These are phyloP conservation scores for Drosophila nr. perissopoda DNA, from an alignment of 2,888 invertebrate species.

Conservation along the genomic window DNA sequence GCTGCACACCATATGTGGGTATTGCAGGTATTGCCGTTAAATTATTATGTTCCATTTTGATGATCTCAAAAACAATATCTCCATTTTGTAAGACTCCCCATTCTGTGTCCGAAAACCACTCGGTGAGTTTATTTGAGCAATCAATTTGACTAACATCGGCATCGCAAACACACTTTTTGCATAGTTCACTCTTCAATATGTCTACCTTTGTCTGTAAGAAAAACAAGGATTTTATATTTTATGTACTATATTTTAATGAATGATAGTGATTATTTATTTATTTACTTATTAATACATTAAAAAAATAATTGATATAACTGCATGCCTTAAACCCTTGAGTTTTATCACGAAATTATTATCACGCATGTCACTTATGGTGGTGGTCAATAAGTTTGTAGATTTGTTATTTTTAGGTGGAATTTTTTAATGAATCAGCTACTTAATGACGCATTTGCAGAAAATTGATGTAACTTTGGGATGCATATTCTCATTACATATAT, in stretches of 20 bases:
- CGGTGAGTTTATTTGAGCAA: constrained; percentile 85
- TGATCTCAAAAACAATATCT: constrained; percentile 74
- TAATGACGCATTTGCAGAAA: constrained; percentile 6
- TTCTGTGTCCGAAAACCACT: constrained; percentile 86
- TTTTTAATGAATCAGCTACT: constrained; percentile 6
- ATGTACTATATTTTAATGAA: neutral
- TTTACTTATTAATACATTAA: neutral
- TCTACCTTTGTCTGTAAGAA: constrained; percentile 56
- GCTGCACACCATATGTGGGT: constrained; percentile 85
- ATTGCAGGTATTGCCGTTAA: constrained; percentile 84
- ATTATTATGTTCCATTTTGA: constrained; percentile 81
- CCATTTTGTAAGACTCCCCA: constrained; percentile 85
- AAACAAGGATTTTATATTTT: constrained; percentile 2
- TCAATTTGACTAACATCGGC: constrained; percentile 85
- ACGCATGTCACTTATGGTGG: neutral
- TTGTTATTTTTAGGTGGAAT: neutral
- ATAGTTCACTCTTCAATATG: constrained; percentile 83
- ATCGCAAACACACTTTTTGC: constrained; percentile 86
- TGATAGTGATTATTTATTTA: neutral
- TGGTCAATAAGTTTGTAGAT: neutral
- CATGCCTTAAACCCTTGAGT: neutral
- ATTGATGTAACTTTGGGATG: neutral
- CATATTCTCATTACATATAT: neutral
- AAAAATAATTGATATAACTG: neutral
- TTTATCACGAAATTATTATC: neutral